Percentiles rank a stretch among this genome's conserved stretches.
Conservation (phyloP, 1,140 invertebrate species). For the Neodiprion lecontei region DNA sequence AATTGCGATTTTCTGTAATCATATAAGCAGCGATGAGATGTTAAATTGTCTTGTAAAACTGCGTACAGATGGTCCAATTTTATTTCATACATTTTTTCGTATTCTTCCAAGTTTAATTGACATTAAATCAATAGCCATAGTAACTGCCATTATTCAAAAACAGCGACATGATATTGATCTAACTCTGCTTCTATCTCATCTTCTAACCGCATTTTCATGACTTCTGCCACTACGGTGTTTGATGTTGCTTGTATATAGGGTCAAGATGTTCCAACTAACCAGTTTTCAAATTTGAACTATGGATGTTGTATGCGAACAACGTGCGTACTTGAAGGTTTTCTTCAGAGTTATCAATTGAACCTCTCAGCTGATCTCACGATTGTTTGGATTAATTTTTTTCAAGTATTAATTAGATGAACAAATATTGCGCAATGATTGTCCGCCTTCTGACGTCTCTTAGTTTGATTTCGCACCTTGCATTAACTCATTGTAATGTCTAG, state of each 20-base stretch:
- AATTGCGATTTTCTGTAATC: not conserved
- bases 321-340: not conserved
- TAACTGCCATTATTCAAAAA: constrained; percentile 33
- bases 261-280: constrained; percentile 26
- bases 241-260: constrained; percentile 33
- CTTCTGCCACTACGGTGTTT: constrained; percentile 22
- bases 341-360: not conserved
- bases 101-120: not conserved
- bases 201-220: constrained; percentile 29
- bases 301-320: not conserved
- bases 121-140: not conserved
- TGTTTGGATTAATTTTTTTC: not conserved
- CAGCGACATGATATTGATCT: constrained; percentile 24
- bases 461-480: constrained; percentile 17
- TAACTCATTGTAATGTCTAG: constrained; percentile 38
- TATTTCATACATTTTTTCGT: not conserved
- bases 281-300: constrained; percentile 20
- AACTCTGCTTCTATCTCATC: constrained; percentile 23
- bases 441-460: not conserved
- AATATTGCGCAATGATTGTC: not conserved
- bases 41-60: too few relatives aligned
- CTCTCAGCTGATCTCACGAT: too few relatives aligned
- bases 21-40: not conserved
- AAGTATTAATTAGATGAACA: not conserved
- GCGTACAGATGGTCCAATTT: too few relatives aligned